These are phyloP conservation scores for Phalacrocorax carbo DNA, from an alignment of 2,113 vertebrate species.

Conservation along the genomic window DNA sequence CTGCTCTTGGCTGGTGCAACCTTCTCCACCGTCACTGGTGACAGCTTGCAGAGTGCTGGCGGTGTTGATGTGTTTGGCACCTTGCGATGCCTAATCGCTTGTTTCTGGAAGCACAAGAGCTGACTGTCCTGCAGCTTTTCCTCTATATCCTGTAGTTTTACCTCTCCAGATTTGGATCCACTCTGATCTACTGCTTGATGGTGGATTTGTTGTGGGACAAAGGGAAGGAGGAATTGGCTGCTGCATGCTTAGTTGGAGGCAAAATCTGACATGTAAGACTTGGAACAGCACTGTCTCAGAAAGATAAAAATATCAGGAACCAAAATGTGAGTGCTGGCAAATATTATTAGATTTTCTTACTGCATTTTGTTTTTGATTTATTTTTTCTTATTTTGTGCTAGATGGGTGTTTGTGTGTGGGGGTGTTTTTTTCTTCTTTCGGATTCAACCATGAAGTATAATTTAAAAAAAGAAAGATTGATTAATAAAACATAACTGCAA, in stretches of 20 bases:
- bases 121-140: neutral
- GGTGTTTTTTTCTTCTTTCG: neutral
- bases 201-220: neutral
- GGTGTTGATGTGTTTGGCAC: neutral
- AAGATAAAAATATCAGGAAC: neutral
- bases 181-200: neutral
- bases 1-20: neutral
- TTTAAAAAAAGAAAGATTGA: neutral
- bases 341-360: neutral
- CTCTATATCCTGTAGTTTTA: neutral
- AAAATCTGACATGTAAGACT: neutral
- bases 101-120: neutral
- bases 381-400: neutral
- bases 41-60: neutral
- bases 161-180: neutral
- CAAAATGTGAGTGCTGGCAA: neutral
- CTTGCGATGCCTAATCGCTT: neutral
- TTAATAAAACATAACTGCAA: neutral
- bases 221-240: neutral
- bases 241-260: neutral
- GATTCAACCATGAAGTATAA: neutral
- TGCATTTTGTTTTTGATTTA: neutral
- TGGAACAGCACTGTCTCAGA: neutral
- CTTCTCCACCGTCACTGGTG: neutral
- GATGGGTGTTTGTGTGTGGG: fast-evolving